These are phyloP conservation scores for Alethe castanea DNA, from an alignment of 2,113 vertebrate species.

Conservation along the genomic window DNA sequence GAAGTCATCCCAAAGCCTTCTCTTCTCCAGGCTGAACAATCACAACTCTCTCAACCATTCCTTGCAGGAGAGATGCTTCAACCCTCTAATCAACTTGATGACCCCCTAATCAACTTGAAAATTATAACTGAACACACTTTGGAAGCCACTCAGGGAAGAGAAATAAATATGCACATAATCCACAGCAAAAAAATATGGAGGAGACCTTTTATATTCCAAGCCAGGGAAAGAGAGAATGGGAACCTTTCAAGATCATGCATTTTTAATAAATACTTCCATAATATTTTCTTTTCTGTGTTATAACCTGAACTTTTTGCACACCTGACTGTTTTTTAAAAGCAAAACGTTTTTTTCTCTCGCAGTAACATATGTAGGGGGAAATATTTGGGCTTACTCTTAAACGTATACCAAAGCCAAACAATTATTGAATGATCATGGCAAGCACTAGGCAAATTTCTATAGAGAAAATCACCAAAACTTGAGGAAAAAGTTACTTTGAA, in stretches of 20 bases:
- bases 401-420: neutral
- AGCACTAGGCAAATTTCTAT: neutral
- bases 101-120: neutral
- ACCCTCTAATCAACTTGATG: neutral
- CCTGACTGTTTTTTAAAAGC: neutral
- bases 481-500: neutral
- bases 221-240: neutral
- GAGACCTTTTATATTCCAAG: neutral
- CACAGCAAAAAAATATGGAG: neutral
- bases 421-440: neutral
- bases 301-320: neutral
- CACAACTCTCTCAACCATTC: neutral
- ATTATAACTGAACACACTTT: neutral
- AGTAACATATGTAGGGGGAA: neutral
- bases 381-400: neutral
- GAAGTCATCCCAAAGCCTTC: neutral
- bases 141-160: neutral
- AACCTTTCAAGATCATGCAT: neutral
- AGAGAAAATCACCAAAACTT: rapidly evolving
- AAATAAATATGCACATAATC: neutral
- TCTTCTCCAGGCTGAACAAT: neutral
- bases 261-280: neutral
- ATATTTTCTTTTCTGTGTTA: neutral
- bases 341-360: neutral
- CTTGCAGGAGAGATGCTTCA: neutral